Base-by-base conservation (phyloP, 2,113 vertebrate species). In the Vicugna pacos region DNA sequence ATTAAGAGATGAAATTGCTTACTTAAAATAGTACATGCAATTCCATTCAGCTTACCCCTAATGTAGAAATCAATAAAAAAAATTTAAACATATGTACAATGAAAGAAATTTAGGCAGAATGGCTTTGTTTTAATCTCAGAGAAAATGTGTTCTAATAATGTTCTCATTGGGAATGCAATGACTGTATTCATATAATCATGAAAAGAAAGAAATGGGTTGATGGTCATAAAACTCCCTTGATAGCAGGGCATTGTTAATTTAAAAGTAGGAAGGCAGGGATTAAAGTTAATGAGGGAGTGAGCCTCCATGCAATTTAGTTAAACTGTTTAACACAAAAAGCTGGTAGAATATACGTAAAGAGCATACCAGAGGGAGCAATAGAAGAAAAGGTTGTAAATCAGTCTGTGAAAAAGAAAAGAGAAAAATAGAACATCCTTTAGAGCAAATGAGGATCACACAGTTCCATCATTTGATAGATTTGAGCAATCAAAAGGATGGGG, bases 141-240 rank as follows among this genome's bases (percentile, higher is more conserved):
- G 46, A 85, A 93, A 95, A 85, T 73, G n/a, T 32, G 79, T 94
- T 26, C 5, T 95, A 22, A 20, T 82, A 22, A 1, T 46, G 30
- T 96, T 94, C 60, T 97, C 70, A 70, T 32, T 94, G 30, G 91
- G 32, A 96, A 97, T 91, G 80, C 1, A 94, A 46, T 83, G 38
- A 64, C 17, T 97, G 30, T 86, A 96, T 96, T 67, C 96, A 69
- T 92, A 58, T 14, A 97, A 42, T 93, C 28, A 96, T 26, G 85
- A 97, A 97, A 97, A 79, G 26, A 87, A 97, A 96, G 17, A 97
- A 93, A 98, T 91, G 80, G 93, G 89, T 94, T 96, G 79, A 96
- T 42, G 6, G 8, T 11, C 28, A 93, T 92, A 98, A 98, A 96
- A 52, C 2, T 69, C 54, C 85, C 75, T 86, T 67, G 56, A 81